Evolutionary conservation across 1,140 invertebrate genomes (phyloP).

Genomic region (Hyphantria cunea): DNA sequence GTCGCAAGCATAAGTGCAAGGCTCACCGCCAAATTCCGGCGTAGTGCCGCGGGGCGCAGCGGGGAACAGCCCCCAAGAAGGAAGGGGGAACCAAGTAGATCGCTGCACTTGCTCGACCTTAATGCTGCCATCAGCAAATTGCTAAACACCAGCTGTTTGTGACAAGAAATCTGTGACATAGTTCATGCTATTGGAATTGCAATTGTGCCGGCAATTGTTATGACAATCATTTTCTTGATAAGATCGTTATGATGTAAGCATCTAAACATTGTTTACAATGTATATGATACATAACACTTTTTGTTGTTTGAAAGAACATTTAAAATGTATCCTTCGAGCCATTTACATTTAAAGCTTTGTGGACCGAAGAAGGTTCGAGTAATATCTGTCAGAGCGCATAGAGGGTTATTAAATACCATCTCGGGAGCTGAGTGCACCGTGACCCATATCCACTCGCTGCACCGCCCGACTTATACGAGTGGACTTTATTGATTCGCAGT

Average conservation of each 20-base stretch:
- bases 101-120: slow-evolving; percentile 69
- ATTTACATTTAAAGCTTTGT: slow-evolving; percentile 25
- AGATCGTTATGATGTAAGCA: slow-evolving; percentile 19
- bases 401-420: slow-evolving; percentile 74
- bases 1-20: slow-evolving; percentile 51
- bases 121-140: slow-evolving; percentile 79
- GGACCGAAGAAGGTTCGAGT: slow-evolving; percentile 46
- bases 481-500: slow-evolving; percentile 80
- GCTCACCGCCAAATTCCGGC: slow-evolving; percentile 70
- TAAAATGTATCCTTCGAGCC: slow-evolving; percentile 37
- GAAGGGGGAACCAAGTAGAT: slow-evolving; percentile 31
- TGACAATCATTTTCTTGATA: slow-evolving; percentile 45
- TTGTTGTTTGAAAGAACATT: slow-evolving; percentile 35
- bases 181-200: slow-evolving; percentile 57
- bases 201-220: slow-evolving; percentile 46
- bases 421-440: slow-evolving; percentile 63
- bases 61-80: slow-evolving; percentile 7
- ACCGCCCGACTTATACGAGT: slow-evolving; percentile 74
- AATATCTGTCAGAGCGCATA: slow-evolving; percentile 62
- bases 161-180: slow-evolving; percentile 69
- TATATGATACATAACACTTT: slow-evolving; percentile 19
- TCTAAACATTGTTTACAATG: neutral
- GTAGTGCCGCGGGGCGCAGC: slow-evolving; percentile 55
- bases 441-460: slow-evolving; percentile 74
- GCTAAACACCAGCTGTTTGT: slow-evolving; percentile 71